phyloP scores from a whole-genome alignment of 2,888 invertebrate genomes.

The Acleris holmiana region DNA sequence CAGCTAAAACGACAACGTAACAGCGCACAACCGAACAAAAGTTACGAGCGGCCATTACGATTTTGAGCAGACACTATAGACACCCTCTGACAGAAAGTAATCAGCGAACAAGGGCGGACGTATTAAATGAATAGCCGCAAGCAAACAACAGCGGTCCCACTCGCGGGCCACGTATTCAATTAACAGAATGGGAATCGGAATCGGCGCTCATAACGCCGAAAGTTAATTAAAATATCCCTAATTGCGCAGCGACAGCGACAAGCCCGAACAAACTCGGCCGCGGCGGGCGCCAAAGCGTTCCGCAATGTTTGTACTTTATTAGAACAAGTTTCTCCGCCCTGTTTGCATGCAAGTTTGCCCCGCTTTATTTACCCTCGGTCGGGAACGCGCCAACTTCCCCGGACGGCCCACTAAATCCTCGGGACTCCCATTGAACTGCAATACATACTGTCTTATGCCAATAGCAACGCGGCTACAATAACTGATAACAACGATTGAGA shows the following conservation, averaged over 20 bases:
- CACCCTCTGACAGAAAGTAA: conserved; percentile 43
- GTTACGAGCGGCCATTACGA: conserved; percentile 26
- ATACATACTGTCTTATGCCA: conserved; percentile 1
- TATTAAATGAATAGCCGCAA: conserved; percentile 55
- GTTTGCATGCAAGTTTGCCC: conserved; percentile 69
- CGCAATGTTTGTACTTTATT: conserved; percentile 79
- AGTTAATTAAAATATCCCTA: conserved; percentile 76
- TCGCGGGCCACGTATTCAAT: conserved; percentile 69
- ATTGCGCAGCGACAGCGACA: conserved; percentile 56
- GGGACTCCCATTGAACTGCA: conserved; percentile 36
- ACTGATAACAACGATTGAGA: conserved; percentile 15
- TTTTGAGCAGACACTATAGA: conserved; percentile 14
- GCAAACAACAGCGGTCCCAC: conserved; percentile 58
- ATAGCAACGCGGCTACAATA: conserved; percentile 9
- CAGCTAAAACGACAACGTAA: conserved; percentile 20
- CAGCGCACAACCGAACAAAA: conserved; percentile 28
- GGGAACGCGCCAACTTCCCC: conserved; percentile 52
- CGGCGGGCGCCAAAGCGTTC: conserved; percentile 52
- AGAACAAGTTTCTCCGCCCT: conserved; percentile 67
- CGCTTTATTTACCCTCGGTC: conserved; percentile 60
- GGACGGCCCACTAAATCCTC: conserved; percentile 48
- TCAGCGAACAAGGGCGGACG: conserved; percentile 47
- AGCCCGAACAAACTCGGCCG: conserved; percentile 45
- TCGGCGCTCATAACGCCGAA: conserved; percentile 66
- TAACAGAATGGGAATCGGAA: conserved; percentile 72